Evolutionary conservation across 2,113 vertebrate species (phyloP).

Genomic region (Sigmodon hispidus): DNA sequence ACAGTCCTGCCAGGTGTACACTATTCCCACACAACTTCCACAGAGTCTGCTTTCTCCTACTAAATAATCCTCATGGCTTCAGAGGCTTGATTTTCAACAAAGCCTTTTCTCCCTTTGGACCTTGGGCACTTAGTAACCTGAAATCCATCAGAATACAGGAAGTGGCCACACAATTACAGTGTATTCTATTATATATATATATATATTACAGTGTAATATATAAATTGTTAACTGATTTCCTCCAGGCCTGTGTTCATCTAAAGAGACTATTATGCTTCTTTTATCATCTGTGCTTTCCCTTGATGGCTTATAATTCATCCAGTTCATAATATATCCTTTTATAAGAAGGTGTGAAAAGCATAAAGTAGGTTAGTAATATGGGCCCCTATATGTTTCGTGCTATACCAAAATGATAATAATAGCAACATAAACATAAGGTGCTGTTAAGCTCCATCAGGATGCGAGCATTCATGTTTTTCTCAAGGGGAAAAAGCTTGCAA

Average conservation of each 20-base stretch:
- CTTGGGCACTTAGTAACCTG: constrained; percentile 14
- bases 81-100: constrained; percentile 44
- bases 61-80: constrained; percentile 49
- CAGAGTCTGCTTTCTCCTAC: neutral
- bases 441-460: constrained; percentile 25
- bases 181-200: too few relatives aligned
- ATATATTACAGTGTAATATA: neutral
- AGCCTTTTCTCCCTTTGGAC: neutral
- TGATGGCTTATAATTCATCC: constrained; percentile 56
- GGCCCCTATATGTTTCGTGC: constrained; percentile 39
- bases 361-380: constrained; percentile 57
- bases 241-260: constrained; percentile 51
- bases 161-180: constrained; percentile 11
- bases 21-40: neutral
- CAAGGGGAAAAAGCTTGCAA: neutral
- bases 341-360: constrained; percentile 53
- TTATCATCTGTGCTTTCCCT: constrained; percentile 16
- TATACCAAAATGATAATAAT: constrained; percentile 65
- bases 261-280: constrained; percentile 20
- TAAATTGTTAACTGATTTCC: constrained; percentile 37
- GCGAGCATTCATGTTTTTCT: constrained; percentile 59
- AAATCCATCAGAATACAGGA: constrained; percentile 27
- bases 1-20: neutral
- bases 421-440: constrained; percentile 53
- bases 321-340: constrained; percentile 57